Base-by-base conservation (phyloP, 1,140 invertebrate genomes). In the Metaphire vulgaris region DNA sequence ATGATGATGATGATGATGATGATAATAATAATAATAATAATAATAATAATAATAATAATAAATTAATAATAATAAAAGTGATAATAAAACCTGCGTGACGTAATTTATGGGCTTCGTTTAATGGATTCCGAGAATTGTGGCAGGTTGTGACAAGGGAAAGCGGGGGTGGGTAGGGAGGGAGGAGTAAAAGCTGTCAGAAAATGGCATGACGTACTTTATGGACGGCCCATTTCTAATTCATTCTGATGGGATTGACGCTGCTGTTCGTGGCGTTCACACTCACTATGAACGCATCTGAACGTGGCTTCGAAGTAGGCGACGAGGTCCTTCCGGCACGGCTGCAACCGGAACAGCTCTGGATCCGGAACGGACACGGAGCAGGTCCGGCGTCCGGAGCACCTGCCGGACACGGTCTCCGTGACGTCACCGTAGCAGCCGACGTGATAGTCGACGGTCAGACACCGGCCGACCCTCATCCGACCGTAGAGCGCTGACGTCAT, bases 271-370 rank as follows among this genome's bases (percentile, higher is more conserved):
- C n/a, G n/a, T n/a, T n/a, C n/a, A 21, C 21, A 26, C 70, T 74
- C 41, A 77, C 76, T 71, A 30, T 34, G 31, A 26, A 78, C 77
- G 34, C 77, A 78, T 31, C 21, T 64, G 64, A 75, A 78, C 16
- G 31, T 69, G 67, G 77, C 77, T 26, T 74, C 74, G 32, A 78
- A 56, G 74, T 78, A 78, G n/a, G 69, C 77, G 29, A 71, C 56
- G 34, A 78, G 74, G 67, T 78, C 77, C 41, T 75, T 74, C 21
- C 77, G 77, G 33, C 77, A 78, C 29, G 77, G 77, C 34, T 78
- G 77, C n/a, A 78, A 68, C 64, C 33, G 21, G 72, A 71, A 78
- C 29, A 78, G 68, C 30, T 74, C 67, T 15, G 29, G n/a, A 34
- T 77, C 77, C 30, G 77, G 68, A 16, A 78, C 34, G 16, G 26